Evolutionary conservation across 2,113 vertebrate genomes (phyloP), one percentile per base, ranked within the genome.

Genomic region (Tricholaema leucomelas): DNA sequence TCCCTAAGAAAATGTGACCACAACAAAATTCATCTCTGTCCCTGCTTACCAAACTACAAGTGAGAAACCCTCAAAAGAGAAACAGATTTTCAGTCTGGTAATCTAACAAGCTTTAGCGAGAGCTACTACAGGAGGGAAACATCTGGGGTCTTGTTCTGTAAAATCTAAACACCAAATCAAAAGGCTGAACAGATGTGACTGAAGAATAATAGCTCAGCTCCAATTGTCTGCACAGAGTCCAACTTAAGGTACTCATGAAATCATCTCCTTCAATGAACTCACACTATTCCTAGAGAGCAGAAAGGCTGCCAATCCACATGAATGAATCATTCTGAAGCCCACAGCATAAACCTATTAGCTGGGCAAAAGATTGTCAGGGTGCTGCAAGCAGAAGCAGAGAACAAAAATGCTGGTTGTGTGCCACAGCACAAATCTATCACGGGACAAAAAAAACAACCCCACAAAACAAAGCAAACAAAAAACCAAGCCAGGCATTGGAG

Each of bases 201-300:
- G 40, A 28, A 60, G 65, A 69, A 21, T 44, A 46, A 30, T 84
- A 76, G 36, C 72, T 81, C 63, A 13, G 92, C 54, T 91, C 73
- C 70, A 35, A 60, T 30, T 58, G 69, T 66, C 69, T 59, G 71
- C 23, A 67, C 63, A 75, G 89, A 64, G 42, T 87, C 76, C 91
- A 92, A 31, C 5, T 35, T 13, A 70, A 88, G 71, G 70, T 56
- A 66, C 61, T 93, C 63, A 16, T 17, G 80, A 83, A 94, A 90
- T 85, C 50, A 42, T 36, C 86, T 86, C 83, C 81, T 74, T 81
- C 87, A 90, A 10, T 92, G 84, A 96, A 94, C 77, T 77, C 69
- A 23, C 48, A 33, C 60, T 69, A 24, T 88, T 97, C 96, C 96
- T 97, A 83, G 94, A 96, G 71, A 97, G 95, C 87, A 82, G 81